phyloP scores from a whole-genome alignment of 2,888 invertebrate species.

The Drosophila mercatorum region DNA sequence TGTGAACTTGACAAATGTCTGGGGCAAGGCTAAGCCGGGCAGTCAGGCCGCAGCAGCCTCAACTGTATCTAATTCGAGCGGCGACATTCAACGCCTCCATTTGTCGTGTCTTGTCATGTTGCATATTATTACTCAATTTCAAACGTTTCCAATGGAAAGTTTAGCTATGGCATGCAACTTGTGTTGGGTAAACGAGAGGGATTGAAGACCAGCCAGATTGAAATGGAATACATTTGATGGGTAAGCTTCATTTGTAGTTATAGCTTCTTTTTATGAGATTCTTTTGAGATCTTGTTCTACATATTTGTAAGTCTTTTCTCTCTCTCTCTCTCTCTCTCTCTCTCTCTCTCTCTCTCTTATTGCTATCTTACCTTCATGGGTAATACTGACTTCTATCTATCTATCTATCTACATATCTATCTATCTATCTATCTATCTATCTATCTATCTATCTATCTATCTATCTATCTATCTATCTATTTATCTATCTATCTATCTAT shows the following conservation, averaged over 20 bases:
- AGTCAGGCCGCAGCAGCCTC: conserved; percentile 9
- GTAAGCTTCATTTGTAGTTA: too few species aligned
- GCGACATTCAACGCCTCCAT: conserved; percentile 70
- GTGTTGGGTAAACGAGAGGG: too few species aligned
- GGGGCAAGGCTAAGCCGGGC: conserved; percentile 55
- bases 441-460: background rate
- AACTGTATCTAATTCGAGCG: conserved; percentile 37
- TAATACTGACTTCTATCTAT: too few species aligned
- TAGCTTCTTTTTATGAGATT: too few species aligned
- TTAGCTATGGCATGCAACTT: background rate
- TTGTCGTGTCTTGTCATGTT: conserved; percentile 32
- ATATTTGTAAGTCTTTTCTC: too few species aligned
- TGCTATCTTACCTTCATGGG: too few species aligned
- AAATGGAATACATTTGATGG: too few species aligned
- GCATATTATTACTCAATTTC: conserved; percentile 34
- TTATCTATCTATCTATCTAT: background rate
- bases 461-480: background rate
- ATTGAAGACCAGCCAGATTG: too few species aligned
- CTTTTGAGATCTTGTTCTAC: too few species aligned
- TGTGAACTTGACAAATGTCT: conserved; percentile 59
- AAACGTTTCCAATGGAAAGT: background rate
- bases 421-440: background rate
- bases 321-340: too few species aligned
- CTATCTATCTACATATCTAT: background rate
- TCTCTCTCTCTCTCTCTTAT: too few species aligned